Base-by-base conservation (phyloP, 2,888 invertebrate genomes). In the Platycnemis pennipes region DNA sequence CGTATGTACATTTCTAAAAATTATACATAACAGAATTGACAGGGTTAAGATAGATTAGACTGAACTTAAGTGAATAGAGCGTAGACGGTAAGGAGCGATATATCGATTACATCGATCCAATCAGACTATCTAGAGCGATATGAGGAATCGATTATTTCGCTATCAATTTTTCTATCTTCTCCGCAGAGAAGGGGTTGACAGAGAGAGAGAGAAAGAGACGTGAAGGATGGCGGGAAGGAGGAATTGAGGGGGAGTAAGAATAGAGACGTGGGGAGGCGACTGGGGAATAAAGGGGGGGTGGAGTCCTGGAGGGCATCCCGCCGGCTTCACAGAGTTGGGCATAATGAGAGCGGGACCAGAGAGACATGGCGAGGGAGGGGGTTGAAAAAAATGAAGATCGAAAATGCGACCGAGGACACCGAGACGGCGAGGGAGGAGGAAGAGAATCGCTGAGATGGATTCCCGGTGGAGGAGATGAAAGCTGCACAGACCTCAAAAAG, bases 311-410 rank as follows among this genome's bases (percentile, higher is more conserved):
- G 53, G 88, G 31, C 88, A 49, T 53, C 53, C 89, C 89, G 37
- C 89, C 31, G 42, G 89, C 88, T 49, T 88, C 49, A 46, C 88
- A 49, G 89, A 26, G 89, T 86, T 42, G 56, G 42, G 22, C 53
- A 22, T 89, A 89, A 89, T 89, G 89, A 89, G 89, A 56, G 89
- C 89, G 56, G 42, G 89, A 89, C 89, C 56, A 19, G 42, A 56
- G 89, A 89, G 88, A 45, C 45, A 88, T n/a, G 26, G 89, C 19
- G 49, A 44, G 86, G 4, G 86, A 44, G 19, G 4, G 11, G 85
- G 19, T 19, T 5, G 42, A 86, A 44, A 42, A 86, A 44, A 44
- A 42, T 5, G 86, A 86, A 37, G 86, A 22, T 37, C 37, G 22
- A 42, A 42, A 56, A 89, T 89, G 56, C 8, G 53, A 89, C 89